Conservation (phyloP, 2,113 vertebrate species). For the Pelusios castaneus region DNA sequence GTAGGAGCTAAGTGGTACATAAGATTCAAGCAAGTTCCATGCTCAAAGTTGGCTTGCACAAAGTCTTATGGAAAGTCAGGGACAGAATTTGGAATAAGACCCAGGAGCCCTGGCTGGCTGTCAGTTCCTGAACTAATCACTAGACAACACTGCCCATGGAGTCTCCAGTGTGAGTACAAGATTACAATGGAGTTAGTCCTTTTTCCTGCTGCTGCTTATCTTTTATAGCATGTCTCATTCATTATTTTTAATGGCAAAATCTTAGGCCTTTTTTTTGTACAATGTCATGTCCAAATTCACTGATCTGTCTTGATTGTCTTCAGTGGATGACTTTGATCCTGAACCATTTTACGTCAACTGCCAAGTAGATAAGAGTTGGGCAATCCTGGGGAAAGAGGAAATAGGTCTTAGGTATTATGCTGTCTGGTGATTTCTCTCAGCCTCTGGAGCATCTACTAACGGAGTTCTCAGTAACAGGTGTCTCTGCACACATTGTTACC, state of each 20-base stretch:
- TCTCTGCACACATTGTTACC: neutral
- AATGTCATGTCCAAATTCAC: neutral
- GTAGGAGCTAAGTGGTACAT: no score
- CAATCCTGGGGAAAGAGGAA: neutral
- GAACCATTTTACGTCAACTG: neutral
- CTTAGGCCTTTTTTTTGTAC: neutral
- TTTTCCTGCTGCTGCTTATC: no score
- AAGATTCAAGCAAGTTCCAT: accelerated
- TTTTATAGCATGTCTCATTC: neutral
- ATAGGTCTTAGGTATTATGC: neutral
- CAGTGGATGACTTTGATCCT: neutral
- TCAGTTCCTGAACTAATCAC: neutral
- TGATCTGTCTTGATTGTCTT: neutral
- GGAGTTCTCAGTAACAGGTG: neutral
- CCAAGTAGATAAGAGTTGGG: neutral
- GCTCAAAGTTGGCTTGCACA: neutral
- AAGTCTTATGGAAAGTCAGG: neutral
- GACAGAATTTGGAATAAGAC: neutral
- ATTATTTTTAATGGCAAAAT: neutral
- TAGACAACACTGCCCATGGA: no score
- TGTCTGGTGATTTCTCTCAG: neutral
- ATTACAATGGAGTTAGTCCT: no score
- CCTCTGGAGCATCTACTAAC: neutral
- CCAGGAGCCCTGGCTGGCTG: neutral
- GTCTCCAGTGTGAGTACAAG: no score